These are phyloP conservation scores for Drosophila busckii DNA, from an alignment of 1,140 invertebrate genomes.

Conservation along the genomic window DNA sequence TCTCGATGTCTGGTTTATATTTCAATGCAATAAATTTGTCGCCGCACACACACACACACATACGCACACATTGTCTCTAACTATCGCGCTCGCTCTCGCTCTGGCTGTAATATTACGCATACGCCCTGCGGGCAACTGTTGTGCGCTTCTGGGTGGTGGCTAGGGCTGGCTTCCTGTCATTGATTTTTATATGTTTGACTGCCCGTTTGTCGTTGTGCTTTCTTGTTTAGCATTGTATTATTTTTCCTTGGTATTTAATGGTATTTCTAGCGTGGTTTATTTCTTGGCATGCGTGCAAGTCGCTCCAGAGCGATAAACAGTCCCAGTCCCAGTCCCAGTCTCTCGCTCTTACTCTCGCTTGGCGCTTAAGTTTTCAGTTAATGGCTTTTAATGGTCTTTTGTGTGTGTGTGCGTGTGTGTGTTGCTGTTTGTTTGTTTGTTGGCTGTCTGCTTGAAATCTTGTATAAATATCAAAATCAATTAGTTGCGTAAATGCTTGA, in stretches of 20 bases:
- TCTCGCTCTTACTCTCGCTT: conserved; percentile 62
- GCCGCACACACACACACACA: conserved; percentile 22
- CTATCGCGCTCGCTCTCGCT: not conserved
- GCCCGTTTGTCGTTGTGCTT: conserved; percentile 16
- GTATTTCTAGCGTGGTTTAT: conserved; percentile 72
- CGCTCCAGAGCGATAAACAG: conserved; percentile 68
- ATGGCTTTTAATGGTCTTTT: conserved; percentile 69
- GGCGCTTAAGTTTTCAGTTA: conserved; percentile 76
- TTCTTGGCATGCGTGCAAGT: conserved; percentile 70
- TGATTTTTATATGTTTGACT: conserved; percentile 61
- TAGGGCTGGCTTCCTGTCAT: conserved; percentile 61
- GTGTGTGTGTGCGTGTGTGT: conserved; percentile 12
- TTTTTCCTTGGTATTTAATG: conserved; percentile 61
- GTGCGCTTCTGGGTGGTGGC: conserved; percentile 33
- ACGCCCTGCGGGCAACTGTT: conserved; percentile 36
- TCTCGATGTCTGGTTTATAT: conserved; percentile 70
- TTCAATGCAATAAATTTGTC: conserved; percentile 74
- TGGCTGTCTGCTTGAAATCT: conserved; percentile 48
- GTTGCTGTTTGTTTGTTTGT: not conserved
- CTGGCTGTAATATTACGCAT: conserved; percentile 54
- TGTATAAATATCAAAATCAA: conserved; percentile 69
- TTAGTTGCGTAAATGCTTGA: conserved; percentile 66
- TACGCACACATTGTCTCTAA: not conserved
- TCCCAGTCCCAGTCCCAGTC: conserved; percentile 22
- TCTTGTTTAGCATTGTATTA: conserved; percentile 49